phyloP scores from a whole-genome alignment of 2,113 vertebrate species.

The Hypocryptadius cinnamomeus region DNA sequence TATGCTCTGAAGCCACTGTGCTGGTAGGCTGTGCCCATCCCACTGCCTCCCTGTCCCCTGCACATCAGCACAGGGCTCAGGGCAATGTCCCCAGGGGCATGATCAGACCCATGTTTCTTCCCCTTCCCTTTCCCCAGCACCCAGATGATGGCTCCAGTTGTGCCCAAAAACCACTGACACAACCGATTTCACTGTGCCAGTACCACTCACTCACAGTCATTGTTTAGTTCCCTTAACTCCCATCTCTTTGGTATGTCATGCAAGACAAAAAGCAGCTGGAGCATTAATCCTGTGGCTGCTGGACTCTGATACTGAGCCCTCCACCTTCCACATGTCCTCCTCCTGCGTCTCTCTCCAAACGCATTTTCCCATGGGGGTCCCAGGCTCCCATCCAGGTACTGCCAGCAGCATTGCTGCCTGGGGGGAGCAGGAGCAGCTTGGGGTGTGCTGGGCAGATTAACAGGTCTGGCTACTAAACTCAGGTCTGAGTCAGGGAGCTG shows the following conservation, averaged over 20 bases:
- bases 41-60: neutral
- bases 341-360: neutral
- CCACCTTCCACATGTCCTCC: fast-evolving
- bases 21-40: neutral
- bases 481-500: neutral
- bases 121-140: neutral
- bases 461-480: neutral
- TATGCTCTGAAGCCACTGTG: neutral
- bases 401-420: neutral
- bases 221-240: fast-evolving
- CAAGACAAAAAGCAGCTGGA: neutral
- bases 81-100: neutral
- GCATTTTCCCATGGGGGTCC: neutral
- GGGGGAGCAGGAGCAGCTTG: fast-evolving
- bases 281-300: neutral
- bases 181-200: neutral
- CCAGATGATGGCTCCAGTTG: neutral
- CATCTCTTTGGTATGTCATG: neutral
- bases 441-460: neutral
- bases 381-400: neutral
- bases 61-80: neutral
- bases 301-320: neutral
- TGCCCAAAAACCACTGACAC: neutral
- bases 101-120: neutral
- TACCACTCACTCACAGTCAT: neutral